Evolutionary conservation across 2,888 invertebrate species (phyloP).

Genomic region (Acanthosepion lycidas): DNA sequence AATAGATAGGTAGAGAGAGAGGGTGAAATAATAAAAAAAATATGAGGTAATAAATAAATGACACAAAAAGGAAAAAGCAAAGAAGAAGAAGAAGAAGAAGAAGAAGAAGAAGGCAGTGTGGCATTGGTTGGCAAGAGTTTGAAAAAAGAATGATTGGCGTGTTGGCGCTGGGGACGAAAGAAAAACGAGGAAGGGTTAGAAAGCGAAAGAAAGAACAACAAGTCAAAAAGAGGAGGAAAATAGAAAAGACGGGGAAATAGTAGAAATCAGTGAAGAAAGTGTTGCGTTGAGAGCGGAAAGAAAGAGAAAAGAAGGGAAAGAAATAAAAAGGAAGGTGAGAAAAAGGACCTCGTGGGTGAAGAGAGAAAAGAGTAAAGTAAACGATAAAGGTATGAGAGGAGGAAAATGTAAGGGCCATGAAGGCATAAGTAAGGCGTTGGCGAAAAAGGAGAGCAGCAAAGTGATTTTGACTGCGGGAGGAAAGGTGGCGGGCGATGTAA

Average conservation of each 20-base stretch:
- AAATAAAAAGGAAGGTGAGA: too few relatives aligned
- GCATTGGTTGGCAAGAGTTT: neutral
- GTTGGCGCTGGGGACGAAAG: too few relatives aligned
- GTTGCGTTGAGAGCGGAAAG: neutral
- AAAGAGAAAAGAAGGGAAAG: neutral
- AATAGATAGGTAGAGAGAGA: neutral
- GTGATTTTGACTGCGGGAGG: too few relatives aligned
- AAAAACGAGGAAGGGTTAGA: fast-evolving
- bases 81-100: neutral
- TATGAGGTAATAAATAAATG: neutral
- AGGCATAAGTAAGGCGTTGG: neutral
- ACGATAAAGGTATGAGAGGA: neutral
- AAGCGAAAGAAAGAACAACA: neutral
- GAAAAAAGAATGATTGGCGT: neutral
- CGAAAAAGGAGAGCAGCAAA: too few relatives aligned
- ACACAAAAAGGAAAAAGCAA: neutral
- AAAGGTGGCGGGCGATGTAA: neutral
- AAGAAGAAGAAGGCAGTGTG: fast-evolving
- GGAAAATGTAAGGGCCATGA: neutral
- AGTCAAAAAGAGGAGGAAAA: neutral
- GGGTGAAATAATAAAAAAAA: too few relatives aligned
- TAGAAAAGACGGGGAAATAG: too few relatives aligned
- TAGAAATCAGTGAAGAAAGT: neutral
- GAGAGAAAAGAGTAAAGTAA: too few relatives aligned
- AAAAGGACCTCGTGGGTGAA: too few relatives aligned